Conservation (phyloP, 2,113 vertebrate genomes). For the Silurus asotus region DNA sequence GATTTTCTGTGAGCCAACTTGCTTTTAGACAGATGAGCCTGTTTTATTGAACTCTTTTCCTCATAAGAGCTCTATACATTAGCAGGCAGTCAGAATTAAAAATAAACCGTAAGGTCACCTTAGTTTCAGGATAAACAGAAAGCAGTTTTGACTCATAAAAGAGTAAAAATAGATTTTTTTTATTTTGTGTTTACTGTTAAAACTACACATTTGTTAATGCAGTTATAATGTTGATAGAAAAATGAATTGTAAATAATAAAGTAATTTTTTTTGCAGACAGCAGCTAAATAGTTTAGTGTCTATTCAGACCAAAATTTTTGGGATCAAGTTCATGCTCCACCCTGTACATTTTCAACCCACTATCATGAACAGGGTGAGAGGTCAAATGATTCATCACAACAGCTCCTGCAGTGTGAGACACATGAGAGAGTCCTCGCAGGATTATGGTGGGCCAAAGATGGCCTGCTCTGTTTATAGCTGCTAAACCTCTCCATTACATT, state of each 20-base stretch:
- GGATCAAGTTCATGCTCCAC: conserved; percentile 58
- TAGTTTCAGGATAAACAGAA: conserved; percentile 31
- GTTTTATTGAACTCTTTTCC: conserved; percentile 52
- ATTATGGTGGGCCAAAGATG: conserved; percentile 80
- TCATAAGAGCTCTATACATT: conserved; percentile 54
- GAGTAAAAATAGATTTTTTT: not conserved
- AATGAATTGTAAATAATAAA: not conserved
- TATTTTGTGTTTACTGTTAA: not conserved
- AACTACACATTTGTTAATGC: not conserved
- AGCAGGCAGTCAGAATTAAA: conserved; percentile 49
- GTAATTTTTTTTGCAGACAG: not conserved
- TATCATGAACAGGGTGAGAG: conserved; percentile 80
- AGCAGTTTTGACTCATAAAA: conserved; percentile 44
- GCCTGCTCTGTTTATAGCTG: conserved; percentile 84
- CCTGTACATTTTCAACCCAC: conserved; percentile 77
- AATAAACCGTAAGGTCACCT: conserved; percentile 57
- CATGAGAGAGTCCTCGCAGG: conserved; percentile 84
- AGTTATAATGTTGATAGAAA: not conserved
- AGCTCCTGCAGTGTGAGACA: conserved; percentile 90
- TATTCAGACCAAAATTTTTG: conserved; percentile 9
- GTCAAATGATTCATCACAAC: conserved; percentile 89
- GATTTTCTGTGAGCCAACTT: conserved; percentile 50
- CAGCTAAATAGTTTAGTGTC: not conserved
- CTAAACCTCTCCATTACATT: conserved; percentile 76
- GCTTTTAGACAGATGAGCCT: conserved; percentile 50